A percentile compares a stretch with the other conserved stretches of the same genome.
phyloP scores from a whole-genome alignment of 2,888 invertebrate species.

The Myopa tessellatipennis region DNA sequence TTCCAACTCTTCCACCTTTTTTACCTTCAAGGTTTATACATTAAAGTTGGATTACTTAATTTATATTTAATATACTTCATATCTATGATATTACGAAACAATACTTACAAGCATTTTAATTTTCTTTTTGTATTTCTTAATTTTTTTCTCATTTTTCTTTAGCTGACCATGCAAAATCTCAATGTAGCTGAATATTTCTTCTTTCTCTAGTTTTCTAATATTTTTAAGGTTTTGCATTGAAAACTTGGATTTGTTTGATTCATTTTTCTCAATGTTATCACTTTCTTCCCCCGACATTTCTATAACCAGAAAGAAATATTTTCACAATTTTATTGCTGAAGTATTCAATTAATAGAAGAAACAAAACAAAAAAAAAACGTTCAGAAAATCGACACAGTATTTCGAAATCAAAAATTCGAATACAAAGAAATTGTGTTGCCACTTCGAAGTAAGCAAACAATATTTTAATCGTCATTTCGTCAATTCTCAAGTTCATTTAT shows the following conservation, averaged over 20 bases:
- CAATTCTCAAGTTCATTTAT: too few species aligned
- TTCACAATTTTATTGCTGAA: background rate
- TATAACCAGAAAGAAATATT: background rate
- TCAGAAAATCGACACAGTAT: too few species aligned
- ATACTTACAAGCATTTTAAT: slow-evolving; percentile 70
- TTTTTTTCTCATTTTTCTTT: slow-evolving; percentile 70
- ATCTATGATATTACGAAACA: background rate
- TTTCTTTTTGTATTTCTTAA: slow-evolving; percentile 73
- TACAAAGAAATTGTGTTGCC: background rate
- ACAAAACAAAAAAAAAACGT: too few species aligned
- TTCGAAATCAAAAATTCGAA: too few species aligned
- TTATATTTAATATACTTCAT: background rate
- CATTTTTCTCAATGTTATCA: slow-evolving; percentile 42
- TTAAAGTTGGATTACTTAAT: slow-evolving; percentile 58
- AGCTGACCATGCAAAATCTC: slow-evolving; percentile 59
- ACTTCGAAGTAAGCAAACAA: background rate
- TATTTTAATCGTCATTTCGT: too few species aligned
- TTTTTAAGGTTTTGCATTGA: slow-evolving; percentile 44
- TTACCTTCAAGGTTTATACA: slow-evolving; percentile 18
- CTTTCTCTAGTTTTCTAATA: slow-evolving; percentile 49
- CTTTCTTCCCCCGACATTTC: slow-evolving; percentile 50
- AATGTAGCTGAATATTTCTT: slow-evolving; percentile 58
- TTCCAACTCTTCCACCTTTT: slow-evolving; percentile 34
- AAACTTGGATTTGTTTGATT: slow-evolving; percentile 48
- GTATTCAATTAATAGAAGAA: too few species aligned